Percentiles rank a stretch among this genome's conserved stretches.
These are phyloP conservation scores for Conopomorpha cramerella DNA, from an alignment of 1,140 invertebrate genomes.

Conservation along the genomic window DNA sequence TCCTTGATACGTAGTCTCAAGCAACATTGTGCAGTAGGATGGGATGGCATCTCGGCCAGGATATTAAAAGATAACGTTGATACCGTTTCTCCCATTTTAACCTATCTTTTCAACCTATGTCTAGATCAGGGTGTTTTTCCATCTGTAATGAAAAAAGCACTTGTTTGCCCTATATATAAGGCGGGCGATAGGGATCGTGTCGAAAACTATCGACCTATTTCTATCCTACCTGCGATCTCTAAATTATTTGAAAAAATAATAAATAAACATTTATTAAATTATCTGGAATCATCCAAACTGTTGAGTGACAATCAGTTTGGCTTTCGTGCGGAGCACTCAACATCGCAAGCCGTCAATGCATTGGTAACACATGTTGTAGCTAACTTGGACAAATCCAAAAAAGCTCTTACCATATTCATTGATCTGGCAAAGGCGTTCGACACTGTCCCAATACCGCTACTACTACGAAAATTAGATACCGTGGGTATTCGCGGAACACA, in stretches of 20 bases:
- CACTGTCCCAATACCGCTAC: background rate
- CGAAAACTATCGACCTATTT: no score
- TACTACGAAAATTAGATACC: background rate
- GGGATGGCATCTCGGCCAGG: background rate
- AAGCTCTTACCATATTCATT: background rate
- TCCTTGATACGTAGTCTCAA: background rate
- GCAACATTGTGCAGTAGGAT: background rate
- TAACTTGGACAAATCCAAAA: background rate
- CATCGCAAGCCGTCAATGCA: background rate
- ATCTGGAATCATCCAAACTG: background rate
- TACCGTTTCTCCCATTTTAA: background rate
- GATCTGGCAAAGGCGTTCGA: conserved; percentile 3
- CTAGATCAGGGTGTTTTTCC: background rate
- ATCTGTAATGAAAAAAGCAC: background rate
- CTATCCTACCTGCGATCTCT: background rate
- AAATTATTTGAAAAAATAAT: conserved; percentile 1
- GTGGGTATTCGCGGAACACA: background rate
- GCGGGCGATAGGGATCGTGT: background rate
- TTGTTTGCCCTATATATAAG: background rate
- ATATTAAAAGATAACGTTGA: background rate
- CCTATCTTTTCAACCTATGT: background rate
- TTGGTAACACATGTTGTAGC: background rate
- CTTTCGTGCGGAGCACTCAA: background rate
- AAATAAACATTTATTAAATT: background rate
- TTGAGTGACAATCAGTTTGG: background rate